These are phyloP conservation scores for Hypanus sabinus DNA, from an alignment of 2,113 vertebrate species.

Conservation along the genomic window DNA sequence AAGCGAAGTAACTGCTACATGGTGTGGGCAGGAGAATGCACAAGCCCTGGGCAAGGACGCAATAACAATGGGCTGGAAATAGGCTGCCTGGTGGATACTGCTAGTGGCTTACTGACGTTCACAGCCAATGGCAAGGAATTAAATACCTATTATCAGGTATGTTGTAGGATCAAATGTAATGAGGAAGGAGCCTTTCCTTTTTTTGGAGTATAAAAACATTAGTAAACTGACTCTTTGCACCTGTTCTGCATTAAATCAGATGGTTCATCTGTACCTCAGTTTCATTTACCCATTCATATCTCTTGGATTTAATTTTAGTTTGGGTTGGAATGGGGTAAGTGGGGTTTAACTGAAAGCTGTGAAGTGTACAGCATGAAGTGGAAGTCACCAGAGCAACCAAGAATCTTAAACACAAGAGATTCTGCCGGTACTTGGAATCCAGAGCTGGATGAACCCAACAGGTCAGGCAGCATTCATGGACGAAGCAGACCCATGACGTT, in stretches of 20 bases:
- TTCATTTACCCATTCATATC: neutral
- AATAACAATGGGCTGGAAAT: conserved; percentile 90
- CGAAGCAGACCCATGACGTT: no score
- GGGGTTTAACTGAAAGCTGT: no score
- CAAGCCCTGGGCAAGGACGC: conserved; percentile 80
- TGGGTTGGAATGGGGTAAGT: no score
- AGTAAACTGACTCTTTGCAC: neutral
- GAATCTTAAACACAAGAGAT: no score
- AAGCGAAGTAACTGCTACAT: conserved; percentile 97
- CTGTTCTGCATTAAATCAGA: neutral
- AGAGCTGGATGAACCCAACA: no score
- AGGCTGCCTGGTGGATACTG: conserved; percentile 79
- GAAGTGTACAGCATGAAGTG: no score
- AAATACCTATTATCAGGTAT: conserved; percentile 83
- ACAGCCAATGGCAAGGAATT: conserved; percentile 90
- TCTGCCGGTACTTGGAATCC: no score
- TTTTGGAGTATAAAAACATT: neutral
- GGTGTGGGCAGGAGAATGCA: conserved; percentile 90
- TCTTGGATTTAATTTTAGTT: no score
- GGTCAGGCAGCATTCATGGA: no score
- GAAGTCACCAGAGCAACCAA: no score
- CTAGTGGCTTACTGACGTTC: conserved; percentile 80
- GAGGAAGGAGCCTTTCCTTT: neutral
- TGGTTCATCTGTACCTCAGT: neutral
- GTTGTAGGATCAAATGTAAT: neutral